Evolutionary conservation across 2,888 invertebrate species (phyloP), one percentile per base, ranked within the genome.

Genomic region (Mechanitis messenoides): DNA sequence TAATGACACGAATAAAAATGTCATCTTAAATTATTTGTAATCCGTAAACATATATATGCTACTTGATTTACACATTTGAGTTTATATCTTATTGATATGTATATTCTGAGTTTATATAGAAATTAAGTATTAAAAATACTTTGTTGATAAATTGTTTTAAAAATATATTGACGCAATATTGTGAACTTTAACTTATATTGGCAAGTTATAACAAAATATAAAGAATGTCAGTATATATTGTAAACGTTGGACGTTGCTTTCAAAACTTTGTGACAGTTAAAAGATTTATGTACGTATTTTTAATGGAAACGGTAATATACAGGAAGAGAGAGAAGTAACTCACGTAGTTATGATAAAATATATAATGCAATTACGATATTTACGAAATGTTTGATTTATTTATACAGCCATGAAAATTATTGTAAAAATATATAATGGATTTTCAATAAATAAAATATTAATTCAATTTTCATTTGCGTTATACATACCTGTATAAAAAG

Each of bases 221-320:
- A 50, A 50, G 50, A 50, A 50, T 50, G 50, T 50, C 28, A 2
- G 6, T 50, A 59, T 65, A 69, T 67, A 65, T 64, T 65, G 59
- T 63, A 61, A 63, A 62, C 61, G 65, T 65, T 58, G 58, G 59
- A 63, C 61, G 59, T 47, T 57, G 45, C 61, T 65, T 57, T 46
- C 57, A 59, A 58, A 69, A 69, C 63, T 71, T 71, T 64, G 57
- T 66, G 71, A 71, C 71, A 68, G 64, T 68, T 65, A 58, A 53
- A 63, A 70, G 68, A 71, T 71, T 71, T 69, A 71, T 69, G 69
- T 62, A 50, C 63, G 62, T 66, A 69, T 70, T 71, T 71, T 71
- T 67, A 50, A 65, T 66, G 64, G 67, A 55, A 64, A 68, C 68
- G 64, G 65, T 68, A 66, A 69, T 67, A 67, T 66, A 53, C 61